Percentiles rank a stretch among this genome's conserved stretches.
Evolutionary conservation across 2,113 vertebrate species (phyloP).

Genomic region (Alligator sinensis): DNA sequence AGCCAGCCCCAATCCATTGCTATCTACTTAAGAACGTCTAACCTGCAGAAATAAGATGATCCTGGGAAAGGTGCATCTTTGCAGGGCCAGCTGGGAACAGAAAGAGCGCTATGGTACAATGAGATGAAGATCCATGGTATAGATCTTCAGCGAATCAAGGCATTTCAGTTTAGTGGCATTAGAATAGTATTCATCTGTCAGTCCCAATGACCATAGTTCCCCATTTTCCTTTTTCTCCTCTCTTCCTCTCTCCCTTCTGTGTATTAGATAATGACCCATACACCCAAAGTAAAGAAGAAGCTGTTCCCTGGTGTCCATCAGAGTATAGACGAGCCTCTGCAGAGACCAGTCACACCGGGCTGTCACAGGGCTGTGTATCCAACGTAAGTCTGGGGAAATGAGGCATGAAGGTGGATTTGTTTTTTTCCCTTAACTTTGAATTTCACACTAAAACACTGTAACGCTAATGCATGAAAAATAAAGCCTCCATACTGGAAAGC

Average conservation of each 20-base stretch:
- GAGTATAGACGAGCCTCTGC: slow-evolving; percentile 87
- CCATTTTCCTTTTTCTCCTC: not conserved
- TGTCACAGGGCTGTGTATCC: slow-evolving; percentile 78
- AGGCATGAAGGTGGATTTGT: not conserved
- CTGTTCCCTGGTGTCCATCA: slow-evolving; percentile 63
- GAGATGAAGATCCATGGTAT: not conserved
- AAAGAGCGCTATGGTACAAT: not conserved
- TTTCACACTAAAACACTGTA: not conserved
- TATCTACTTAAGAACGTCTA: not conserved
- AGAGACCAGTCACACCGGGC: slow-evolving; percentile 89
- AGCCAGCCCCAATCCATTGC: not conserved
- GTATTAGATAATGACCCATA: slow-evolving; percentile 94
- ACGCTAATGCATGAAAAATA: slow-evolving; percentile 36
- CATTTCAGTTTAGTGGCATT: not conserved
- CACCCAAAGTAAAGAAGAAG: slow-evolving; percentile 85
- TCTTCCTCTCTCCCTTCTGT: not conserved
- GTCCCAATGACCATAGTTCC: not conserved
- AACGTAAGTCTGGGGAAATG: slow-evolving; percentile 79
- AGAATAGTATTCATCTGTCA: not conserved
- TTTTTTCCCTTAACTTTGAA: not conserved
- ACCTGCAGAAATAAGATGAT: not conserved
- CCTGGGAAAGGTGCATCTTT: not conserved
- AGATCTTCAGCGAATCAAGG: not conserved
- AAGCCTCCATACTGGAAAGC: slow-evolving; percentile 9
- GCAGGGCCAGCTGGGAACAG: not conserved